Conservation (phyloP, 2,113 vertebrate species). For the Mastomys coucha region DNA sequence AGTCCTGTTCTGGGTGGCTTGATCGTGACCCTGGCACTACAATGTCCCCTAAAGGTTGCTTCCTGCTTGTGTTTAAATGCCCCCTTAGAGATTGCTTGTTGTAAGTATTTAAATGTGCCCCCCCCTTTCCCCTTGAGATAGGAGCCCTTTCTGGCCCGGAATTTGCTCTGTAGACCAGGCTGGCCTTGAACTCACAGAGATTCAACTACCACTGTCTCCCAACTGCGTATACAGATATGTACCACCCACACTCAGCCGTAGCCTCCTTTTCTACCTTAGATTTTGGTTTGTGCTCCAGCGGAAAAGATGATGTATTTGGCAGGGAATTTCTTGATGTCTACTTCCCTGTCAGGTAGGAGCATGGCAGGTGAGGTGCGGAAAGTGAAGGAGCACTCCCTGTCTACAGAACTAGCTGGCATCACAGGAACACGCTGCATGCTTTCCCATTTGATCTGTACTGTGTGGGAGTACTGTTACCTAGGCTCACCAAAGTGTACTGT, state of each 20-base stretch:
- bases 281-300: conserved; percentile 17
- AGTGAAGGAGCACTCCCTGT: background rate
- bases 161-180: background rate
- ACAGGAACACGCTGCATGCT: background rate
- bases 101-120: too few species aligned
- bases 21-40: background rate
- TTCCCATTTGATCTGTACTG: background rate
- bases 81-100: too few species aligned
- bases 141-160: background rate
- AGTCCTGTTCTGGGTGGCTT: background rate
- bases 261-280: conserved; percentile 12
- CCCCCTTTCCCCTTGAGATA: background rate
- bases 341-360: background rate
- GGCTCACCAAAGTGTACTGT: background rate
- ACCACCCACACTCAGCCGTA: background rate
- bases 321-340: background rate
- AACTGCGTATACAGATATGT: background rate
- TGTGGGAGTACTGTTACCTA: background rate
- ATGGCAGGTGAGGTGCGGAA: background rate
- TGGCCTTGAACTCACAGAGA: background rate
- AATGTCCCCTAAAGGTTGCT: background rate
- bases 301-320: background rate
- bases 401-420: background rate
- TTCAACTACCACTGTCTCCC: background rate
- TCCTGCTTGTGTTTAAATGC: background rate